Percentiles rank a stretch among this genome's conserved stretches.
These are phyloP conservation scores for Dryobates pubescens DNA, from an alignment of 2,797 vertebrate genomes.

Conservation along the genomic window DNA sequence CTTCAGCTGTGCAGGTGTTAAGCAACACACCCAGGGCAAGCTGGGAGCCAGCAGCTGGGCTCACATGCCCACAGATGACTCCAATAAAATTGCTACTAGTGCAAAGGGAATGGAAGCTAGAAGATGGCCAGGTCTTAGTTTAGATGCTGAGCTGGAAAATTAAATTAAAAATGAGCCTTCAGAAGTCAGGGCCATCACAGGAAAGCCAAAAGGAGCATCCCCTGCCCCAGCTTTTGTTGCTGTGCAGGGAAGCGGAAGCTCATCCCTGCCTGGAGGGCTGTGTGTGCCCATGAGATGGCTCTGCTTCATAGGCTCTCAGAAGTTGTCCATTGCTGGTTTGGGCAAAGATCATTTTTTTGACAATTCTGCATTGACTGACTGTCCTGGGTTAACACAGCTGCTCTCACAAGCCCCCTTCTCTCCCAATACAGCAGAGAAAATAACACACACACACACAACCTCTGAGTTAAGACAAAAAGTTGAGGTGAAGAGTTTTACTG, in stretches of 20 bases:
- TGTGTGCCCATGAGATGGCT: background rate
- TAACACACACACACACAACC: too few relatives aligned
- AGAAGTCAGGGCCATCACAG: background rate
- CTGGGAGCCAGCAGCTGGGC: background rate
- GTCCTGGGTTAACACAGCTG: too few relatives aligned
- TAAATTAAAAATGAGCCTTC: background rate
- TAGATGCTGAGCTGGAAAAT: constrained; percentile 30
- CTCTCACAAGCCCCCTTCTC: too few relatives aligned
- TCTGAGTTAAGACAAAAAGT: too few relatives aligned
- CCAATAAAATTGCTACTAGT: background rate
- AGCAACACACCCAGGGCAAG: background rate
- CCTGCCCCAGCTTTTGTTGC: background rate
- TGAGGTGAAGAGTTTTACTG: background rate
- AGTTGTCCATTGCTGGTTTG: background rate
- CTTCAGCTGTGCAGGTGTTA: background rate
- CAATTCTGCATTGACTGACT: background rate
- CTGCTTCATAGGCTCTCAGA: background rate
- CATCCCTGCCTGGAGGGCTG: background rate
- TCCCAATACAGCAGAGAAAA: too few relatives aligned
- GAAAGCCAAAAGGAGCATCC: background rate
- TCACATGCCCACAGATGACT: rapidly evolving
- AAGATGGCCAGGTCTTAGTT: background rate
- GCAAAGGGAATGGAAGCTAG: background rate
- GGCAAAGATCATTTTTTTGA: background rate
- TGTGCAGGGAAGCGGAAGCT: background rate